phyloP scores from a whole-genome alignment of 2,797 vertebrate species.

The Tangara arthus region DNA sequence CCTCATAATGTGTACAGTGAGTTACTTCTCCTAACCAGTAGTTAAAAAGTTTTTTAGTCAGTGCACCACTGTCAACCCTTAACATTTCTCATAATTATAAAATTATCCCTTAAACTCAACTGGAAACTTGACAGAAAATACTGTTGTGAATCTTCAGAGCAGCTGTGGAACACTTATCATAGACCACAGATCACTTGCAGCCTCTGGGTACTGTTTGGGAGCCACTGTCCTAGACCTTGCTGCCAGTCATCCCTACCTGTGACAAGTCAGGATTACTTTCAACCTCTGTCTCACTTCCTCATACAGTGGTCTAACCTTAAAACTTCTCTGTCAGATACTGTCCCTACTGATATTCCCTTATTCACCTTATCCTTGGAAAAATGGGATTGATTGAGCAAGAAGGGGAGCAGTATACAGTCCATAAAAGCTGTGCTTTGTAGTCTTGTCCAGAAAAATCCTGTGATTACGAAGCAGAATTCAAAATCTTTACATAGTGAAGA shows the following conservation, averaged over 20 bases:
- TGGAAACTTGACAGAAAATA: neutral
- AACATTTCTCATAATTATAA: neutral
- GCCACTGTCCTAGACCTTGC: neutral
- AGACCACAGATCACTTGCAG: neutral
- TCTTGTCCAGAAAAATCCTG: neutral
- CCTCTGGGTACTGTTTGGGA: neutral
- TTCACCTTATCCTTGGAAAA: neutral
- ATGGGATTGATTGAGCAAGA: neutral
- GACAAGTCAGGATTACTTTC: neutral
- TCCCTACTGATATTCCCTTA: neutral
- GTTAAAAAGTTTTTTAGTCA: neutral
- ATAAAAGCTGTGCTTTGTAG: neutral
- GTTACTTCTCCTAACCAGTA: neutral
- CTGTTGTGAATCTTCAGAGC: neutral
- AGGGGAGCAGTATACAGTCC: neutral
- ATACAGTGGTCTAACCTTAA: neutral
- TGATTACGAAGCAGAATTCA: neutral
- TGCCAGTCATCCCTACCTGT: neutral
- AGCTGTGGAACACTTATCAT: neutral
- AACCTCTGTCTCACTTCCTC: neutral
- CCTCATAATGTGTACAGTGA: rapidly evolving
- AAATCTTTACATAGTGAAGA: neutral
- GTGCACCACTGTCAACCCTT: neutral
- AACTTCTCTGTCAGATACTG: neutral
- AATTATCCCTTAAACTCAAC: neutral